Base-by-base conservation (phyloP, 2,113 vertebrate genomes). In the Semnopithecus entellus region DNA sequence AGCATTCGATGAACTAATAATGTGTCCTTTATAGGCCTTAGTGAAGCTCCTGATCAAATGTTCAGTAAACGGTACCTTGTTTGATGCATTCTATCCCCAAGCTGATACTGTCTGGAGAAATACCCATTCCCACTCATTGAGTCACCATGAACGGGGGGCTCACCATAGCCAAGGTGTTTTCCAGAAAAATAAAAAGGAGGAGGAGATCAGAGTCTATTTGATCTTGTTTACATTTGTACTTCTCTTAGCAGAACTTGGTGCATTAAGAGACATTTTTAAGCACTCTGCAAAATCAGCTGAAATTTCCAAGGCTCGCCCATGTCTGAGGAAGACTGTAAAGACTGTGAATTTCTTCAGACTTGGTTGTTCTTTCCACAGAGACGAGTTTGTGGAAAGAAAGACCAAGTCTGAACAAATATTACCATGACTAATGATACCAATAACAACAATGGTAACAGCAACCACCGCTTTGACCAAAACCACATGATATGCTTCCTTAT, bases 311-410 rank as follows among this genome's bases (percentile, higher is more conserved):
- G 50, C 14, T 70, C 57, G 5, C 30, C 68, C 43, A 16, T 76
- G 80, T 75, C 91, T 70, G 13, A 18, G 59, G 89, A 93, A 96
- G 80, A 95, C 43, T 70, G 32, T 66, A 82, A 64, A 64, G 61
- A 64, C 5, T 14, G 61, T 32, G 61, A 64, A 64, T 64, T 64
- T 64, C 12, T 64, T 64, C 61, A 64, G 61, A 32, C 27, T 64
- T 64, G 61, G 27, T 30, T 64, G 61, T 64, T 64, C 27, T 64
- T 64, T 64, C 61, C 61, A 32, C 27, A 64, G 27, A 14, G 12
- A 30, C 32, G 25, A 30, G 27, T 30, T 64, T 30, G 12, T 64
- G 61, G 50, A 0, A 0, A 91, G 80, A 96, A 94, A 43, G 40
- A 50, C 50, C 72, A 84, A 0, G 59, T 92, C 79, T 43, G 48